A percentile compares a stretch with the other conserved stretches of the same genome.
phyloP scores from a whole-genome alignment of 2,113 vertebrate genomes.

The Lepidothrix coronata region DNA sequence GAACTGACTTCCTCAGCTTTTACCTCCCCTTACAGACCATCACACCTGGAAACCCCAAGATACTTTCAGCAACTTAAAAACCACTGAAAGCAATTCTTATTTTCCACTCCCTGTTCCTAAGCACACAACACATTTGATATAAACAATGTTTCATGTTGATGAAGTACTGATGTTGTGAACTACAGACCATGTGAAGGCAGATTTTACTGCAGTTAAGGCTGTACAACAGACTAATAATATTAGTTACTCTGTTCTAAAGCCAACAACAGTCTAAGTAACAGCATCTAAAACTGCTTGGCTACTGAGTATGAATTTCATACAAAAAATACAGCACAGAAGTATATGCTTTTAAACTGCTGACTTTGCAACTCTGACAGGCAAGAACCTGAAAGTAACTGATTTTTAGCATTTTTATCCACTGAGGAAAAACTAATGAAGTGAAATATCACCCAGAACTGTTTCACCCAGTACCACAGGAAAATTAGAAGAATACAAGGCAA shows the following conservation, averaged over 20 bases:
- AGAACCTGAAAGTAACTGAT: neutral
- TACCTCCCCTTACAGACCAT: neutral
- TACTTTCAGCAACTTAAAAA: neutral
- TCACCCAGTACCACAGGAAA: neutral
- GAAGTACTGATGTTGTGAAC: neutral
- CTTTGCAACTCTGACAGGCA: neutral
- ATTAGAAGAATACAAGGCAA: neutral
- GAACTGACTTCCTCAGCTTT: neutral
- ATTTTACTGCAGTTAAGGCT: neutral
- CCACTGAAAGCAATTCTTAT: neutral
- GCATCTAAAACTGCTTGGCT: neutral
- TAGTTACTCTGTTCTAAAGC: neutral
- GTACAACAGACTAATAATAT: neutral
- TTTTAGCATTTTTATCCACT: neutral
- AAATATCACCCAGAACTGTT: neutral
- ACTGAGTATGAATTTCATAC: neutral
- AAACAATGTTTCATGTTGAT: neutral
- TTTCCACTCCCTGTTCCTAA: neutral
- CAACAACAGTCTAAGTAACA: neutral
- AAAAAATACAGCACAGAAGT: neutral
- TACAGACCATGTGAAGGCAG: accelerated
- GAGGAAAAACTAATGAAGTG: neutral
- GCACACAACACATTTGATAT: accelerated
- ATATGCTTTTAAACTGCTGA: neutral
- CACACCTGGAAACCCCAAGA: neutral